Evolutionary conservation across 1,140 invertebrate genomes (phyloP), one percentile per base, ranked within the genome.

Genomic region (Pseudobourletiella spinata): DNA sequence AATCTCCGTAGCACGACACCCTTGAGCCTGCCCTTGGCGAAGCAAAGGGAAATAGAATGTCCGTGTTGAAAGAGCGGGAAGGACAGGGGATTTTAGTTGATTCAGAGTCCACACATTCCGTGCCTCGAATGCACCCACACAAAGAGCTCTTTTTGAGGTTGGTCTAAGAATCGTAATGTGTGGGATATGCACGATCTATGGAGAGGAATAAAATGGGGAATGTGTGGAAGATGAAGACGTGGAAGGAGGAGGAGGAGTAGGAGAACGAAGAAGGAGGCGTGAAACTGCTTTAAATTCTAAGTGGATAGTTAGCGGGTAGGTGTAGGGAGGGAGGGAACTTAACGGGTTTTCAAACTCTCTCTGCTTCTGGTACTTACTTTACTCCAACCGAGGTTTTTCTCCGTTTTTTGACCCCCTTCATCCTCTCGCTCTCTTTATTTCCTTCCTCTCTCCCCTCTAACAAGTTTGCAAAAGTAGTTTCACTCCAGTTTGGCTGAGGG

Each of bases 281-380:
- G 52, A 30, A 61, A 28, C 59, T 61, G 51, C 59, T 61, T 61
- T 55, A 61, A 61, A 61, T 61, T 61, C 59, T 24, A 56, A 61
- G 59, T 61, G 59, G 59, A 55, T 61, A 56, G 59, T 55, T 61
- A 52, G 58, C 46, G 46, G 32, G 29, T 52, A 32, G 51, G n/a
- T 22, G 18, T 25, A 58, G 26, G 56, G 46, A 44, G 24, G 46
- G 25, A 30, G 48, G 48, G 56, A 25, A 29, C n/a, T n/a, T n/a
- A n/a, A n/a, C n/a, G n/a, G n/a, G 43, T 50, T 39, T 59, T 59
- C 46, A 43, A 58, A 43, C 32, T 39, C 32, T 39, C 32, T 39
- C 32, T 39, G 8, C 32, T 39, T n/a, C 32, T 39, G 8, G 8
- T 39, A 8, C 32, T 39, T n/a, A 11, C 32, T 39, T n/a, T 39